phyloP scores from a whole-genome alignment of 2,113 vertebrate species.

The Platysternon megacephalum region DNA sequence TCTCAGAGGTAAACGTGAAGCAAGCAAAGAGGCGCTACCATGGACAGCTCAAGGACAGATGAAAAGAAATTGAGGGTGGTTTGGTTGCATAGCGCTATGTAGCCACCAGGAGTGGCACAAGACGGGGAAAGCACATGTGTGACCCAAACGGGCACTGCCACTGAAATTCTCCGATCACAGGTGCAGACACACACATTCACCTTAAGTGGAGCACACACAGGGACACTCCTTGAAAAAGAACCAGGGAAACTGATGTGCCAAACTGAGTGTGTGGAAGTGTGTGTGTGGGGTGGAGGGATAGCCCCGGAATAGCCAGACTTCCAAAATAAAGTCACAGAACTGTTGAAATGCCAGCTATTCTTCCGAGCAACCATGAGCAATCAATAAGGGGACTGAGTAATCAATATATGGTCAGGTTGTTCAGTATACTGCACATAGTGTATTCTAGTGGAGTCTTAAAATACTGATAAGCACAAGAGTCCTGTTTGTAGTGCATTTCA shows the following conservation, averaged over 20 bases:
- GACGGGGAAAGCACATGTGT: not conserved
- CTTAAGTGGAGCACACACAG: not conserved
- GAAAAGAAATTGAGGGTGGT: not conserved
- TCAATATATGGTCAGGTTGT: not conserved
- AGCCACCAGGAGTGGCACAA: not conserved
- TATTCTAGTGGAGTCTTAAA: not conserved
- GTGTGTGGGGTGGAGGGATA: not conserved
- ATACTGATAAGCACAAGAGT: not conserved
- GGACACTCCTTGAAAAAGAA: not conserved
- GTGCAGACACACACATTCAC: not conserved
- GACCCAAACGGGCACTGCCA: not conserved
- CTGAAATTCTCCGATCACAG: not conserved
- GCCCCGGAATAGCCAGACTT: not conserved
- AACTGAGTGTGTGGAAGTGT: not conserved
- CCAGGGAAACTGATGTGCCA: not conserved
- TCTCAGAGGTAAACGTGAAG: not conserved
- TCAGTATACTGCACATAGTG: not conserved
- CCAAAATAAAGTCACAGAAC: not conserved
- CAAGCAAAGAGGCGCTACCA: not conserved
- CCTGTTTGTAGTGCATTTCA: not conserved
- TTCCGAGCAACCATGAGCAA: not conserved
- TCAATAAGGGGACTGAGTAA: not conserved
- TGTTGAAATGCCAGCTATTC: not conserved
- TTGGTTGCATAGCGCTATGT: not conserved
- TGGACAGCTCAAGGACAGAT: not conserved